Evolutionary conservation across 1,140 invertebrate species (phyloP).

Genomic region (Bombyx mori): ASM3026992v2 NC_085107.1:16867001-16867500

Average conservation of each 20-base stretch:
- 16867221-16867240: background rate
- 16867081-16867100: too few species aligned
- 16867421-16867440: background rate
- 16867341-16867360: background rate
- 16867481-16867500: background rate
- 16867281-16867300: background rate
- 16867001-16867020: too few species aligned
- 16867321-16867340: background rate
- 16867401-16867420: background rate
- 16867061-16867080: too few species aligned
- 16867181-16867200: too few species aligned
- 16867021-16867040: too few species aligned
- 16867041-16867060: too few species aligned
- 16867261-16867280: background rate
- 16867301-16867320: background rate
- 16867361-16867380: background rate
- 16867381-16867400: background rate
- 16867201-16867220: background rate
- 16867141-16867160: too few species aligned
- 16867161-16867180: too few species aligned
- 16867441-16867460: background rate
- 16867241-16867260: background rate
- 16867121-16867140: too few species aligned
- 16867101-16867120: too few species aligned
- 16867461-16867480: background rate